A percentile compares a stretch with the other conserved stretches of the same genome.
Conservation (phyloP, 2,113 vertebrate species). For the Caloenas nicobarica region DNA sequence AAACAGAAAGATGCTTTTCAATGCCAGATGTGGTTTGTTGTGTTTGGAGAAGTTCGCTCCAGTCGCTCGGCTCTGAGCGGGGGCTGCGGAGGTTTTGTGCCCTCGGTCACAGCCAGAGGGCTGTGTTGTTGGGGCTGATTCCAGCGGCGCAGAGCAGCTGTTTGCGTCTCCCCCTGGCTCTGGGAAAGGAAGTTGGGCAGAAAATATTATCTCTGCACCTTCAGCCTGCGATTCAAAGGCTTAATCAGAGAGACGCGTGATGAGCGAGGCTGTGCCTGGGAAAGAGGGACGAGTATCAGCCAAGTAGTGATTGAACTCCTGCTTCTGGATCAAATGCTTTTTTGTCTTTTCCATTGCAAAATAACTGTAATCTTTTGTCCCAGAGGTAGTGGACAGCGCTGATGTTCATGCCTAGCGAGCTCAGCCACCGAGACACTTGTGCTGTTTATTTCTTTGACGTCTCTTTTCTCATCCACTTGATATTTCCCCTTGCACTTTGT, state of each 20-base stretch:
- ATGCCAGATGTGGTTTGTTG: background rate
- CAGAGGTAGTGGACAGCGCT: accelerated
- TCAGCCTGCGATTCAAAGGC: no score
- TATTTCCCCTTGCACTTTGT: background rate
- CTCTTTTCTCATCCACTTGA: background rate
- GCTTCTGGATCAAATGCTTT: background rate
- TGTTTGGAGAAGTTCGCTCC: background rate
- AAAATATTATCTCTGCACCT: no score
- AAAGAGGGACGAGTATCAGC: accelerated
- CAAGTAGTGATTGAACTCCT: accelerated
- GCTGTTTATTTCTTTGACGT: accelerated
- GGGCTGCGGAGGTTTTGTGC: no score
- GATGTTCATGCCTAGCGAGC: accelerated
- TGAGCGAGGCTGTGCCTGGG: background rate
- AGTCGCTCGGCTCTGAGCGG: no score
- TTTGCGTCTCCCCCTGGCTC: no score
- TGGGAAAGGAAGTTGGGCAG: no score
- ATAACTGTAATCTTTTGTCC: no score
- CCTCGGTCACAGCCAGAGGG: no score
- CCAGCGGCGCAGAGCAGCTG: no score
- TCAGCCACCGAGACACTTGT: accelerated
- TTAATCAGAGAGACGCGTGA: no score
- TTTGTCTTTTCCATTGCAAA: background rate
- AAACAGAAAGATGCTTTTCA: background rate
- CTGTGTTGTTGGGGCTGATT: no score